Evolutionary conservation across 2,113 vertebrate species (phyloP).

Genomic region (Rhinolophus sinicus): DNA sequence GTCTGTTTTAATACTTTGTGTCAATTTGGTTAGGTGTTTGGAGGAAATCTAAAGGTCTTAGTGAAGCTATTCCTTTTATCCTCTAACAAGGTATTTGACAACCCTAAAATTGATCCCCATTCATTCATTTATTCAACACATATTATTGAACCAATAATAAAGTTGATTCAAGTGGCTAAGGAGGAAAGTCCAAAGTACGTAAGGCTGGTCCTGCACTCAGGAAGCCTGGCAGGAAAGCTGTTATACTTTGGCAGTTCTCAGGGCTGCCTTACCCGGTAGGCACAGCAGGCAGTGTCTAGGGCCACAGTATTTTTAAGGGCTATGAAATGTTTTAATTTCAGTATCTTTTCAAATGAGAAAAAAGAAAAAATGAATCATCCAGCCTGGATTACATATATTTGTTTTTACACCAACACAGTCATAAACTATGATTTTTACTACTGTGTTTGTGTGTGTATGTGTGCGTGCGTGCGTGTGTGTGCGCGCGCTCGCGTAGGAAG

Average conservation of each 20-base stretch:
- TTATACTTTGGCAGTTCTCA: neutral
- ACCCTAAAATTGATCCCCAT: neutral
- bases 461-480: too few species aligned
- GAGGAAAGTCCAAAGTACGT: neutral
- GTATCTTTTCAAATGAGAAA: slow-evolving; percentile 25
- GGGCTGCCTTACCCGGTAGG: neutral
- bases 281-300: neutral
- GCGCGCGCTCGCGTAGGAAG: neutral
- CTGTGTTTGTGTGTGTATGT: too few species aligned
- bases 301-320: neutral
- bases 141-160: neutral
- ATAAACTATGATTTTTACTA: slow-evolving; percentile 32
- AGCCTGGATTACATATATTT: neutral
- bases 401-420: neutral
- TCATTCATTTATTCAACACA: neutral
- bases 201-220: neutral
- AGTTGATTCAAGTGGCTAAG: neutral
- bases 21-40: neutral
- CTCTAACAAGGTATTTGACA: neutral
- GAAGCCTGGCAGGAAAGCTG: neutral
- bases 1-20: neutral
- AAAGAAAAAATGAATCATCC: neutral
- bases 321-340: slow-evolving; percentile 46
- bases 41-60: neutral
- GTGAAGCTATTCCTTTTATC: neutral